These are phyloP conservation scores for Hyaena hyaena DNA, from an alignment of 2,113 vertebrate genomes.

Conservation along the genomic window DNA sequence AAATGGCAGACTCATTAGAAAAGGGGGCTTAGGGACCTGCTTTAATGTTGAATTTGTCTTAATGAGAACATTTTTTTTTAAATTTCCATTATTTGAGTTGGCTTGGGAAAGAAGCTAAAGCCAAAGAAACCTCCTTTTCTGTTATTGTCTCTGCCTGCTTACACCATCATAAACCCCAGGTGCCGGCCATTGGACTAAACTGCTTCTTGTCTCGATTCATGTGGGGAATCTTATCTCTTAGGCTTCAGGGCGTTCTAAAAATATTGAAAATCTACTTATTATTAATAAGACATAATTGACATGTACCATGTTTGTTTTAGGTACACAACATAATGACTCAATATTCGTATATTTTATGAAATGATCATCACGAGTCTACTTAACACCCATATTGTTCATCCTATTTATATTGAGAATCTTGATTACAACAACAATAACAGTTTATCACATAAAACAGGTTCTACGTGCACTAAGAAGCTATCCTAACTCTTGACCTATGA, in stretches of 20 bases:
- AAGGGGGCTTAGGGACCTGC: too few relatives aligned
- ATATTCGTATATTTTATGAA: background rate
- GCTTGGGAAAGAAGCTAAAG: background rate
- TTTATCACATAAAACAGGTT: background rate
- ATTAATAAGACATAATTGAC: background rate
- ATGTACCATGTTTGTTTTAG: background rate
- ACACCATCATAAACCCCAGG: background rate
- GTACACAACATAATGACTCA: background rate
- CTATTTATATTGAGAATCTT: background rate
- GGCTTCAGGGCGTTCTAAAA: background rate
- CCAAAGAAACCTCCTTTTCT: background rate
- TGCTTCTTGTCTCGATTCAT: background rate
- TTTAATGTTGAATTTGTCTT: background rate
- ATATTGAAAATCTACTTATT: background rate
- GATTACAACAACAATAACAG: background rate
- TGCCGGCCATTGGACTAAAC: background rate
- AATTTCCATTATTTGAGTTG: background rate
- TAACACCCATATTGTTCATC: background rate
- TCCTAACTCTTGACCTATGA: background rate
- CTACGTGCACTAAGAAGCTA: background rate
- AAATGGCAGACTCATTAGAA: background rate
- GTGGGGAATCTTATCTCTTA: background rate
- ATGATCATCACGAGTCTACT: background rate
- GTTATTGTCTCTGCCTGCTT: background rate
- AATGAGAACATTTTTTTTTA: background rate